Conservation (phyloP, 2,797 vertebrate genomes). For the Nothura maculosa region DNA sequence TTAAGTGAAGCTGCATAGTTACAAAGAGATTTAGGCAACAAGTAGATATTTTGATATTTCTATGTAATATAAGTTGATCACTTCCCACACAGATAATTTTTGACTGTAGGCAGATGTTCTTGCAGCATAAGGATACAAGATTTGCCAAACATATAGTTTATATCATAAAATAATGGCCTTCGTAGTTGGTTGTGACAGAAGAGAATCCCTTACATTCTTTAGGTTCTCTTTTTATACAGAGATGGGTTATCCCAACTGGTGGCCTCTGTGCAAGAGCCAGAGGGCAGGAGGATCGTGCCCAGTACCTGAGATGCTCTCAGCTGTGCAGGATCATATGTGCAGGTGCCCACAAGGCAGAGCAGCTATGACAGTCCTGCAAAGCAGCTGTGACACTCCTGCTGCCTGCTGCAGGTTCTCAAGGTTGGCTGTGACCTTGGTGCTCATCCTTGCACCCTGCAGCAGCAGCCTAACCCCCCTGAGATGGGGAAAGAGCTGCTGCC, state of each 20-base stretch:
- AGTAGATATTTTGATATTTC: slow-evolving; percentile 63
- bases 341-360: neutral
- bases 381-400: neutral
- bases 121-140: slow-evolving; percentile 30
- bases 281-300: neutral
- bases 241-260: neutral
- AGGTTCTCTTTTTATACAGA: neutral
- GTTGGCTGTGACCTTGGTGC: neutral
- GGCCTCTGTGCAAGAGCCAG: neutral
- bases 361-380: neutral
- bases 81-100: slow-evolving; percentile 48
- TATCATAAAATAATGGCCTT: neutral
- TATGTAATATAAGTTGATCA: neutral
- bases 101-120: slow-evolving; percentile 50
- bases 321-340: neutral
- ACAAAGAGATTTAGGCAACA: slow-evolving; percentile 22
- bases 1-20: slow-evolving; percentile 16
- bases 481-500: neutral
- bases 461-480: neutral
- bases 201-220: neutral
- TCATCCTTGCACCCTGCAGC: fast-evolving
- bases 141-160: slow-evolving; percentile 25
- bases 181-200: neutral
- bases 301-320: neutral
- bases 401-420: neutral